These are phyloP conservation scores for Calosoma granatense DNA, from an alignment of 1,140 invertebrate species.

Conservation along the genomic window DNA sequence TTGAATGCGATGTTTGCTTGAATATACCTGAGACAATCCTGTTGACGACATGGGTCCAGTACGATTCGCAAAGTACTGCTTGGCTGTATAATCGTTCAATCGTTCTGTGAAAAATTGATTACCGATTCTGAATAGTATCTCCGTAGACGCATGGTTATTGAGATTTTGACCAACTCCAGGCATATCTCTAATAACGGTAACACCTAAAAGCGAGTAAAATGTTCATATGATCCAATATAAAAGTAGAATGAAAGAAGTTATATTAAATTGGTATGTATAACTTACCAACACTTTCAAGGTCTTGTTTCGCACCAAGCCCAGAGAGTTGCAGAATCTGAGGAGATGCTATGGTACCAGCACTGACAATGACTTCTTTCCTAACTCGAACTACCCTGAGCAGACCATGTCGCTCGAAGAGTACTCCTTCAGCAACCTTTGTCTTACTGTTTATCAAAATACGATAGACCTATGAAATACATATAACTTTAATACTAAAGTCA, in stretches of 20 bases:
- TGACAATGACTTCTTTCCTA: conserved; percentile 15
- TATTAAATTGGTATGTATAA: too few species aligned
- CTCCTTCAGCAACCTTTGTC: conserved; percentile 23
- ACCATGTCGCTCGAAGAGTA: conserved; percentile 30
- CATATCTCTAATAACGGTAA: neutral
- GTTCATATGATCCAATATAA: too few species aligned
- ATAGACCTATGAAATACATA: neutral
- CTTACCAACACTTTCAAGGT: neutral
- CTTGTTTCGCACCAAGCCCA: conserved; percentile 10
- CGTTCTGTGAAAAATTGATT: neutral
- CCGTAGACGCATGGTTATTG: conserved; percentile 4
- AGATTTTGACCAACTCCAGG: conserved; percentile 9
- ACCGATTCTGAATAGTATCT: neutral
- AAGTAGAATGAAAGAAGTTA: too few species aligned
- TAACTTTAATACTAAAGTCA: neutral
- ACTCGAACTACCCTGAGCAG: neutral
- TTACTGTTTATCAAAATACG: conserved; percentile 14
- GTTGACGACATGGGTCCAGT: conserved; percentile 9
- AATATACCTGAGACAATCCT: conserved; percentile 13
- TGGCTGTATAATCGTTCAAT: neutral
- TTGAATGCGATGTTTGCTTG: too few species aligned
- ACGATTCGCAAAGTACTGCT: neutral
- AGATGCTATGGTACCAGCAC: conserved; percentile 11
- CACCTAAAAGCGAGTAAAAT: too few species aligned
- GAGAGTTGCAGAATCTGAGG: conserved; percentile 13